Conservation (phyloP, 53 echinoderm and acorn worm species). For the Echinarachnius parma region DNA sequence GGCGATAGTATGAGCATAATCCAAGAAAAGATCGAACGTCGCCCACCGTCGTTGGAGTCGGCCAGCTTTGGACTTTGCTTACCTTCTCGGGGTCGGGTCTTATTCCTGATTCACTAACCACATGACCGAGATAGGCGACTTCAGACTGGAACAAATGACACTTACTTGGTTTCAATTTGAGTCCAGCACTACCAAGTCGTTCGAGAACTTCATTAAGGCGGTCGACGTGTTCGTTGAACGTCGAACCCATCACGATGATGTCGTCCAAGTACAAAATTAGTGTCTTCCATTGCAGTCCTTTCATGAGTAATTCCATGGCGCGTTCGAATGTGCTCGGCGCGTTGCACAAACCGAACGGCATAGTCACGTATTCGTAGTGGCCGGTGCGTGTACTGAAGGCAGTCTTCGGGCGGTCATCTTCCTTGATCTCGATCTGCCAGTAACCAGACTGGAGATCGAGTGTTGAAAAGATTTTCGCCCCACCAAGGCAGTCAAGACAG, state of each 20-base stretch:
- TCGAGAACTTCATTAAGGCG: slow-evolving; percentile 38
- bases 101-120: too few species aligned
- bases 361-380: slow-evolving; percentile 54
- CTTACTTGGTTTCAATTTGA: slow-evolving; percentile 63
- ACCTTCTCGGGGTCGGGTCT: too few species aligned
- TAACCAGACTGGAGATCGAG: slow-evolving; percentile 65
- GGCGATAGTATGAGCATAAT: slow-evolving; percentile 42
- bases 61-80: slow-evolving; percentile 51
- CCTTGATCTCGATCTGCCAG: slow-evolving; percentile 64
- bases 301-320: slow-evolving; percentile 54
- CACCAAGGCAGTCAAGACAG: slow-evolving; percentile 51
- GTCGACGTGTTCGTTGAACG: slow-evolving; percentile 42
- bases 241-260: slow-evolving; percentile 47
- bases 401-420: slow-evolving; percentile 55
- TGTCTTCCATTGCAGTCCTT: slow-evolving; percentile 61
- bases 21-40: slow-evolving; percentile 38
- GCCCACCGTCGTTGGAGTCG: slow-evolving; percentile 27
- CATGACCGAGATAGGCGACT: slow-evolving; percentile 47
- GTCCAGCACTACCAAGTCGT: slow-evolving; percentile 3
- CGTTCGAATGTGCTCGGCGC: slow-evolving; percentile 52
- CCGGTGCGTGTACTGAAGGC: slow-evolving; percentile 60
- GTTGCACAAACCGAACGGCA: slow-evolving; percentile 55
- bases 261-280: slow-evolving; percentile 57
- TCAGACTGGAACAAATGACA: slow-evolving; percentile 49
- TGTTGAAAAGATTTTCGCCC: slow-evolving; percentile 57